phyloP scores from a whole-genome alignment of 2,113 vertebrate genomes.

The Conger conger region DNA sequence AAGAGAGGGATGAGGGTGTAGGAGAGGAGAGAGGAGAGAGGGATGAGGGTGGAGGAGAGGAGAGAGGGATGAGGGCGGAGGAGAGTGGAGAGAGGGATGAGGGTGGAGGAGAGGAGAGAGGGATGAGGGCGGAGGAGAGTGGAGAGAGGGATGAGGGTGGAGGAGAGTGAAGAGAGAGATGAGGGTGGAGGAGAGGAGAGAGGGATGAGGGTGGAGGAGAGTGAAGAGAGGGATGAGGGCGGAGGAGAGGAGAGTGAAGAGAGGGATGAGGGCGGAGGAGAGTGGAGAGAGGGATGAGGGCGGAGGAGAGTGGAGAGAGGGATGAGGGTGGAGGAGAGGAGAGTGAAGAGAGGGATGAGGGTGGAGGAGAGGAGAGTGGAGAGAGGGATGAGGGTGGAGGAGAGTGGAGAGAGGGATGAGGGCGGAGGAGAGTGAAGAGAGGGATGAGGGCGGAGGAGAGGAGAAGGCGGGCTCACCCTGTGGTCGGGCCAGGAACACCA shows the following conservation, averaged over 20 bases:
- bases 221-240: too few relatives aligned
- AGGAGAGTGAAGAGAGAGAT: too few relatives aligned
- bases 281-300: background rate
- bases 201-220: too few relatives aligned
- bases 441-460: too few relatives aligned
- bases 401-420: too few relatives aligned
- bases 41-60: too few relatives aligned
- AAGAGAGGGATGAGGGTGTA: slow-evolving; percentile 24
- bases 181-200: background rate
- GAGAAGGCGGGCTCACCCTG: slow-evolving; percentile 59
- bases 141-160: too few relatives aligned
- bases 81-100: background rate
- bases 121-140: background rate
- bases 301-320: too few relatives aligned
- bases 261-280: too few relatives aligned
- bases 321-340: too few relatives aligned
- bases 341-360: too few relatives aligned
- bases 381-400: background rate
- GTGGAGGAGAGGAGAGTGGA: background rate
- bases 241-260: background rate
- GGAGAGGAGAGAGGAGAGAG: slow-evolving; percentile 16
- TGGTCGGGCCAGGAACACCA: slow-evolving; percentile 75
- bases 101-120: background rate
- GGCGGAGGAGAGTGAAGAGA: too few relatives aligned
- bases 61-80: background rate